Conservation (phyloP, 2,113 vertebrate genomes). For the Loxodonta africana region DNA sequence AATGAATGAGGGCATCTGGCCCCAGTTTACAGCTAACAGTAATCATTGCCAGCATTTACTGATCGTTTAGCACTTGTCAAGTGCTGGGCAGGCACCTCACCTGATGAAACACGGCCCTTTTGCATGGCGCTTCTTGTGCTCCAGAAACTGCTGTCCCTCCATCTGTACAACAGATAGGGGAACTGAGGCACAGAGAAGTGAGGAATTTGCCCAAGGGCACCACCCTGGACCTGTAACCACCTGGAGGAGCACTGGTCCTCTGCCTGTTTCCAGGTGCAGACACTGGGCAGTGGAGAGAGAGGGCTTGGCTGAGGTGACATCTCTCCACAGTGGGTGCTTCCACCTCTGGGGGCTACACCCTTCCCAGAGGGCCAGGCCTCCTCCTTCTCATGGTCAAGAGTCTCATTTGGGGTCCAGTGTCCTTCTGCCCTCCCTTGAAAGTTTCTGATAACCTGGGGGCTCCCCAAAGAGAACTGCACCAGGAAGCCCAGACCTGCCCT, state of each 20-base stretch:
- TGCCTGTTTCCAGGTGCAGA: not conserved
- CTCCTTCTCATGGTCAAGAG: not conserved
- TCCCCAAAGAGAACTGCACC: not conserved
- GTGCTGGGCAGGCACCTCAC: too few relatives aligned
- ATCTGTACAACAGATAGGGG: not conserved
- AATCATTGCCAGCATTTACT: not conserved
- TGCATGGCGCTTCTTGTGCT: not conserved
- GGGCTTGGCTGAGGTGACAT: not conserved
- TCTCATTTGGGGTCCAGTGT: too few relatives aligned
- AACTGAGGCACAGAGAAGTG: not conserved
- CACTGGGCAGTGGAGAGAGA: not conserved
- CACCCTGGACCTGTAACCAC: not conserved
- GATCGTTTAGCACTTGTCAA: not conserved
- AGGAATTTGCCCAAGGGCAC: not conserved
- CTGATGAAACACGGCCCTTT: not conserved
- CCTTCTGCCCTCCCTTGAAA: not conserved
- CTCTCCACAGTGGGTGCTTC: rapidly evolving
- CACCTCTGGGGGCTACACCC: rapidly evolving
- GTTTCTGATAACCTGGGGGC: not conserved
- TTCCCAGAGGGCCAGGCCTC: not conserved
- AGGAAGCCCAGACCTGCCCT: rapidly evolving
- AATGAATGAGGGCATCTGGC: not conserved
- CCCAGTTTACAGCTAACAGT: not conserved
- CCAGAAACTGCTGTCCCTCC: not conserved
- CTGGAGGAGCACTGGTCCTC: not conserved